These are phyloP conservation scores for Gnathonemus longibarbis DNA, from an alignment of 2,113 vertebrate genomes.

Conservation along the genomic window DNA sequence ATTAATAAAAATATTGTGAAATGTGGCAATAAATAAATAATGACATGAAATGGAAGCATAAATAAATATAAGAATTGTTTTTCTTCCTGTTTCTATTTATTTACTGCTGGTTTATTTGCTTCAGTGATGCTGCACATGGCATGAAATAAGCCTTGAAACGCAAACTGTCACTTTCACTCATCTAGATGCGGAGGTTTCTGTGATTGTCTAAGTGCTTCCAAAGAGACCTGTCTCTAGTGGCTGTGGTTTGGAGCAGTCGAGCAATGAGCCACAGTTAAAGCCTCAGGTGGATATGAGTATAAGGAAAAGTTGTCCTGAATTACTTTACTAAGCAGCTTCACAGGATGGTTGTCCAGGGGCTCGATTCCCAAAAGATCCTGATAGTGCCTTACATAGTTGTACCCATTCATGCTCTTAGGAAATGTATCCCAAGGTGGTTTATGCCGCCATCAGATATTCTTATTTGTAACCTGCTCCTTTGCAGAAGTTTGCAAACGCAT, in stretches of 20 bases:
- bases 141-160: neutral
- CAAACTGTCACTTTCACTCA: neutral
- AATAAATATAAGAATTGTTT: neutral
- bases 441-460: neutral
- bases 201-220: neutral
- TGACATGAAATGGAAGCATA: neutral
- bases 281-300: too few relatives aligned
- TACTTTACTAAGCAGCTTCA: neutral
- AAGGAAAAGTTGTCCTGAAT: too few relatives aligned
- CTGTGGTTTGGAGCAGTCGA: neutral
- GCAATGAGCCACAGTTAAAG: too few relatives aligned
- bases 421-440: neutral
- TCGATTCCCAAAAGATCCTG: too few relatives aligned
- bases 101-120: neutral
- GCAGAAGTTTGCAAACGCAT: too few relatives aligned
- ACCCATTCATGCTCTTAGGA: neutral
- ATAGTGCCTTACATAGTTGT: neutral
- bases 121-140: neutral
- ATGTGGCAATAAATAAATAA: neutral
- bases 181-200: too few relatives aligned
- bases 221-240: neutral
- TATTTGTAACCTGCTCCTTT: too few relatives aligned
- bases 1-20: neutral
- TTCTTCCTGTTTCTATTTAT: neutral
- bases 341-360: neutral